A percentile compares a stretch with the other conserved stretches of the same genome.
Conservation (phyloP, 2,888 invertebrate species). For the Megamerina dolium region DNA sequence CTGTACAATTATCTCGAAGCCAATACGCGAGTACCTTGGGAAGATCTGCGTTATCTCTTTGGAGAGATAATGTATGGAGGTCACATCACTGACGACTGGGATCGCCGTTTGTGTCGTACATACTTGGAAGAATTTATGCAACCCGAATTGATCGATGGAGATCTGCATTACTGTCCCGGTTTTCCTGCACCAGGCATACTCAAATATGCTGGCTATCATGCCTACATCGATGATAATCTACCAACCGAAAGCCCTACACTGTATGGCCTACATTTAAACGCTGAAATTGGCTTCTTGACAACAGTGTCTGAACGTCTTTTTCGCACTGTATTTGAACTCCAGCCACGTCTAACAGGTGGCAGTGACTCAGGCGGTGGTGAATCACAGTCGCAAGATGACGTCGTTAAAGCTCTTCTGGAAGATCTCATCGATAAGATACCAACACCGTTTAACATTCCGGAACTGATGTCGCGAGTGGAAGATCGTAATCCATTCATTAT, state of each 20-base stretch:
- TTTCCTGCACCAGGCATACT: slow-evolving; percentile 84
- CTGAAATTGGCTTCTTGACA: slow-evolving; percentile 90
- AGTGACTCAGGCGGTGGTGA: slow-evolving; percentile 57
- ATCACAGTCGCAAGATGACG: slow-evolving; percentile 68
- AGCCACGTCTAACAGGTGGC: slow-evolving; percentile 75
- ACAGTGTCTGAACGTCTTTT: slow-evolving; percentile 80
- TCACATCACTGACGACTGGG: slow-evolving; percentile 96
- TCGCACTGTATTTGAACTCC: slow-evolving; percentile 80
- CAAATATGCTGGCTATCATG: slow-evolving; percentile 81
- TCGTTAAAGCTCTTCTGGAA: slow-evolving; percentile 62
- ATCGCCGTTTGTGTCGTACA: slow-evolving; percentile 77
- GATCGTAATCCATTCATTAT: slow-evolving; percentile 87
- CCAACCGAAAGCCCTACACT: slow-evolving; percentile 85
- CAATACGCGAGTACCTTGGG: slow-evolving; percentile 85
- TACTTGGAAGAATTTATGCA: slow-evolving; percentile 85
- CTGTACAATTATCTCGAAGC: slow-evolving; percentile 86
- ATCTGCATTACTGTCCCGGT: slow-evolving; percentile 71
- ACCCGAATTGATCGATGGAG: slow-evolving; percentile 80
- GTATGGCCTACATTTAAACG: slow-evolving; percentile 90
- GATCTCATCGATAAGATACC: slow-evolving; percentile 85
- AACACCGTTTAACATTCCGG: slow-evolving; percentile 78
- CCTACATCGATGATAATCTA: slow-evolving; percentile 78
- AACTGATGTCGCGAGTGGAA: slow-evolving; percentile 80
- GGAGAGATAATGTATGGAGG: slow-evolving; percentile 98
- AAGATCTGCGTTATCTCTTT: slow-evolving; percentile 87